These are phyloP conservation scores for Amphipyra tragopoginis DNA, from an alignment of 2,888 invertebrate genomes.

Conservation along the genomic window DNA sequence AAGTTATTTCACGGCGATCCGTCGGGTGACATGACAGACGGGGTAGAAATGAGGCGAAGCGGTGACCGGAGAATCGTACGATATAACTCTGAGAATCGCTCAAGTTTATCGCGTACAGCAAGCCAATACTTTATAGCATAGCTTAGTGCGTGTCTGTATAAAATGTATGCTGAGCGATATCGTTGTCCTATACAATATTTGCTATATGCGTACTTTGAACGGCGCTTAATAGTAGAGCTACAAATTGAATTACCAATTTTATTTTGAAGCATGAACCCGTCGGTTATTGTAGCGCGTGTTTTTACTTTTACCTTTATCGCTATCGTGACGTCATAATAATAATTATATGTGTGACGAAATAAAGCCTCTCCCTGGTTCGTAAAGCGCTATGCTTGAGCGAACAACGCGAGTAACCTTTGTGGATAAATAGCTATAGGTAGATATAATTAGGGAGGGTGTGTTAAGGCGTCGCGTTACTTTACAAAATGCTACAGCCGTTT, in stretches of 20 bases:
- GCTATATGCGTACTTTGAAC: too few species aligned
- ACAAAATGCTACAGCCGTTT: conserved; percentile 38
- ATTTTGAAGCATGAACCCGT: conserved; percentile 18
- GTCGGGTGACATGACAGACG: too few species aligned
- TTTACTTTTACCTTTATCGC: conserved; percentile 15
- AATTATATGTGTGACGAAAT: conserved; percentile 53
- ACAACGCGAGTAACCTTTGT: conserved; percentile 52
- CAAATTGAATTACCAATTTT: conserved; percentile 18
- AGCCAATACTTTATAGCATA: too few species aligned
- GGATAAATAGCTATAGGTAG: conserved; percentile 50
- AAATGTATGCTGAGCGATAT: too few species aligned
- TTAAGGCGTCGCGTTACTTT: conserved; percentile 30
- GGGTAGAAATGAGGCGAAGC: too few species aligned
- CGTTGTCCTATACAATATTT: too few species aligned
- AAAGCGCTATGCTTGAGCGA: conserved; percentile 41
- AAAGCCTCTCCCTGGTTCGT: conserved; percentile 46
- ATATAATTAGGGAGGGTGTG: conserved; percentile 45
- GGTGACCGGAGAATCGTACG: too few species aligned
- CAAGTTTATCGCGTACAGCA: too few species aligned
- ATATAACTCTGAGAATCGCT: too few species aligned
- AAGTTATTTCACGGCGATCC: too few species aligned
- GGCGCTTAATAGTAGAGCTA: conserved; percentile 9
- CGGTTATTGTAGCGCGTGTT: conserved; percentile 17
- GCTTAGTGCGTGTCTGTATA: too few species aligned
- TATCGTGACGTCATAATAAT: conserved; percentile 55